Evolutionary conservation across 2,888 invertebrate genomes (phyloP).

Genomic region (Odontomyia ornata): DNA sequence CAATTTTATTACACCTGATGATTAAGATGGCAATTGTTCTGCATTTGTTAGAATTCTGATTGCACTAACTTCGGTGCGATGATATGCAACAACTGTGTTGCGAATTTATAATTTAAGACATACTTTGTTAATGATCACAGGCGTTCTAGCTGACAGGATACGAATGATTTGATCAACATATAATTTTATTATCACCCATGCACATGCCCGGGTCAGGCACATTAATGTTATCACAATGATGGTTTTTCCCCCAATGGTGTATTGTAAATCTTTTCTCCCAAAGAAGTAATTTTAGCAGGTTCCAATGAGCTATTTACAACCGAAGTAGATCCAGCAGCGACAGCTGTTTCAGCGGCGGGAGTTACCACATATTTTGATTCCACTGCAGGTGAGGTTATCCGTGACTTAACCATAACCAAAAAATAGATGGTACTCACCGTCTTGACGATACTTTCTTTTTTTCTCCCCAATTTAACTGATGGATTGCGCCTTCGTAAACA

Average conservation of each 20-base stretch:
- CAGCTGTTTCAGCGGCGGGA: too few relatives aligned
- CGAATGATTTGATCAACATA: constrained; percentile 81
- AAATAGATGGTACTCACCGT: too few relatives aligned
- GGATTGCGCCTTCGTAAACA: too few relatives aligned
- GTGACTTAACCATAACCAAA: too few relatives aligned
- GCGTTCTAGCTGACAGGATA: constrained; percentile 82
- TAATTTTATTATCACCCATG: constrained; percentile 85
- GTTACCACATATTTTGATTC: too few relatives aligned
- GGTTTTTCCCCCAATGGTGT: constrained; percentile 85
- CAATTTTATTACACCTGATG: constrained; percentile 53
- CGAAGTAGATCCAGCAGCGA: too few relatives aligned
- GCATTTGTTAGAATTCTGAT: constrained; percentile 73
- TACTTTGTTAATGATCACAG: constrained; percentile 83
- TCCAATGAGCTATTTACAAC: too few relatives aligned
- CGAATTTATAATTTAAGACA: constrained; percentile 87
- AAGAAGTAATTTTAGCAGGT: too few relatives aligned
- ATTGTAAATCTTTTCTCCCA: constrained; percentile 87
- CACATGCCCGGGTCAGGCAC: constrained; percentile 78
- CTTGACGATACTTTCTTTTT: too few relatives aligned
- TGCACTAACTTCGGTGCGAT: constrained; percentile 88
- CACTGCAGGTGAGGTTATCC: too few relatives aligned
- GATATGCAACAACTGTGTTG: constrained; percentile 89
- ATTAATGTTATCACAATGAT: constrained; percentile 80
- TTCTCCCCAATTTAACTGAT: too few relatives aligned
- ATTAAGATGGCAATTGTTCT: constrained; percentile 53